Evolutionary conservation across 1,140 invertebrate species (phyloP), one percentile per base, ranked within the genome.

Genomic region (Olivierus martensii): DNA sequence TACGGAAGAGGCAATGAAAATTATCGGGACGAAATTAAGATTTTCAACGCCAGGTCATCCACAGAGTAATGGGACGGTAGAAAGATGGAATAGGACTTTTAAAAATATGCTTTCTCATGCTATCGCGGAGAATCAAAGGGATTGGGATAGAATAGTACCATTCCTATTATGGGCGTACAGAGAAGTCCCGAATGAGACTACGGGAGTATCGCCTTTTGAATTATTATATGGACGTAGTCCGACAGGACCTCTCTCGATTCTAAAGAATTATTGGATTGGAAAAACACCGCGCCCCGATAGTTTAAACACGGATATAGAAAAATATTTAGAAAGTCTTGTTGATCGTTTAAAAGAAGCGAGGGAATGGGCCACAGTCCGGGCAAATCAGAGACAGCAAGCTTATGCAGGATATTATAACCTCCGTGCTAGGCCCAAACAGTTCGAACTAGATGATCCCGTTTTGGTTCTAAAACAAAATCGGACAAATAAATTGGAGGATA

Each of bases 191-290:
- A 18, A 46, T 21, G 6, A 9, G 12, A 51, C 39, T 0, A 43
- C 49, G 12, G 49, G 21, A n/a, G 22, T 51, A 3, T 17, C 39
- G 3, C 49, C 49, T 5, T 44, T 51, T 28, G 12, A 15, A 5
- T 44, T 51, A 51, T 10, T 51, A 17, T 51, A 51, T 17, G 49
- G 49, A 11, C 19, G 49, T 22, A 1, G 10, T 12, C 49, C 49
- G 14, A 15, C 6, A 4, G 38, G 49, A 1, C 38, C 49, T 3
- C 43, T 51, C 1, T 7, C 49, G 9, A 34, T 51, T 4, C 17
- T 51, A 15, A n/a, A n/a, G n/a, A n/a, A n/a, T n/a, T n/a, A n/a
- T n/a, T n/a, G n/a, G 43, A 51, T 22, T n/a, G 12, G 15, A 11
- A 11, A 19, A n/a, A n/a, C n/a, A n/a, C n/a, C 19, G 1, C 11